Evolutionary conservation across 2,888 invertebrate genomes (phyloP).

Genomic region (Caenorhabditis sp.): DNA sequence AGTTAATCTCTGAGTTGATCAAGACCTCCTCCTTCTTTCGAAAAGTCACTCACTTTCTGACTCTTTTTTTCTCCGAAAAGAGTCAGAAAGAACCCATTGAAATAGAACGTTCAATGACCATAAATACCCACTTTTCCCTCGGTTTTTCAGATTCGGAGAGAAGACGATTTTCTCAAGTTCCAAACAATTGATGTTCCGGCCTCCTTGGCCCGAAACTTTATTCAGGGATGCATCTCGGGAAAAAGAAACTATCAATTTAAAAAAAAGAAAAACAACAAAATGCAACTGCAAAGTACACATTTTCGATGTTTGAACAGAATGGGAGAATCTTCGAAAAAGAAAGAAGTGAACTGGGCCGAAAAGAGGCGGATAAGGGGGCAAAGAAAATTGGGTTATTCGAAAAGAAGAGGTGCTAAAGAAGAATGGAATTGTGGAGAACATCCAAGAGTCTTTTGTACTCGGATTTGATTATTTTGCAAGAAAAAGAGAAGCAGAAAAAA

Average conservation of each 20-base stretch:
- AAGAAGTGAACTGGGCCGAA: conserved; percentile 47
- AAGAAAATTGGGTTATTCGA: conserved; percentile 48
- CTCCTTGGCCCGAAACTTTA: not conserved
- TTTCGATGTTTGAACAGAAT: conserved; percentile 25
- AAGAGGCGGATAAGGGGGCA: conserved; percentile 23
- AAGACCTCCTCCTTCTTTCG: conserved; percentile 3
- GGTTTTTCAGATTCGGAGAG: not conserved
- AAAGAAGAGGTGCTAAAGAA: conserved; percentile 16
- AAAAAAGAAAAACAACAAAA: conserved; percentile 8
- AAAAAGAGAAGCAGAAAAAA: not conserved
- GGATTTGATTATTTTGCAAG: conserved; percentile 10
- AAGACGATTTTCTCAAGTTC: not conserved
- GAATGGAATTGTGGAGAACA: conserved; percentile 4
- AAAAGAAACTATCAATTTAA: not conserved
- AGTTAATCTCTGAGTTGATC: conserved; percentile 51
- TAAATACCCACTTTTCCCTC: not conserved
- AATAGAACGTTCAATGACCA: conserved; percentile 37
- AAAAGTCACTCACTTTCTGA: conserved; percentile 10
- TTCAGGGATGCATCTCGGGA: too few species aligned
- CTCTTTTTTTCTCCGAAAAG: conserved; percentile 19
- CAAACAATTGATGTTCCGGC: conserved; percentile 24
- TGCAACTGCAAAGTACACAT: not conserved
- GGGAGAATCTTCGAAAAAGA: not conserved
- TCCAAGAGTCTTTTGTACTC: conserved; percentile 2
- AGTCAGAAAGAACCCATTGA: not conserved